Conservation (phyloP, 2,113 vertebrate species). For the Eidolon helvum region DNA sequence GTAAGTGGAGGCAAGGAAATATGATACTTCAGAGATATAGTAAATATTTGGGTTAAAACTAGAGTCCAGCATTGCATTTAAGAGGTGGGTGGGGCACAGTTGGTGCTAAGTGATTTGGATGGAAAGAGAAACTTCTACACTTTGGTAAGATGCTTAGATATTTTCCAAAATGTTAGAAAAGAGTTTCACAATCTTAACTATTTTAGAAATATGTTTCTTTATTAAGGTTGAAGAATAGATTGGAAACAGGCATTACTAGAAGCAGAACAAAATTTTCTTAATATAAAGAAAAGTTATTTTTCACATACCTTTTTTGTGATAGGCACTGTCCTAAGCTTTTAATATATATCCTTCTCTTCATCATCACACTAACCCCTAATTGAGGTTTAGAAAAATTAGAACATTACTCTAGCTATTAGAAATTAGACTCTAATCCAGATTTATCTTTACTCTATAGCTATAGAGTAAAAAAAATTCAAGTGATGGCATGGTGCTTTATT, state of each 20-base stretch:
- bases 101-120: background rate
- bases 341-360: background rate
- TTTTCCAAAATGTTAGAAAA: background rate
- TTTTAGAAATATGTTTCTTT: background rate
- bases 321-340: background rate
- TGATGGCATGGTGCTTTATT: background rate
- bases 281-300: background rate
- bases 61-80: background rate
- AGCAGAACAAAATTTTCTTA: background rate
- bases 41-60: background rate
- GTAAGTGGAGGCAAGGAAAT: background rate
- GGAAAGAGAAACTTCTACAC: background rate
- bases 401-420: background rate
- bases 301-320: background rate
- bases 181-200: background rate
- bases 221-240: background rate
- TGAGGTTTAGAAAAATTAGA: background rate
- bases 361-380: background rate
- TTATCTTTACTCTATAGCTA: background rate
- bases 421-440: background rate
- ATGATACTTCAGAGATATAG: background rate
- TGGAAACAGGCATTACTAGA: background rate
- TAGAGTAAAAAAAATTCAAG: background rate
- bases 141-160: background rate
- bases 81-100: rapidly evolving